These are phyloP conservation scores for Corella eumyota DNA, from an alignment of 23 tunicate species.

Conservation along the genomic window DNA sequence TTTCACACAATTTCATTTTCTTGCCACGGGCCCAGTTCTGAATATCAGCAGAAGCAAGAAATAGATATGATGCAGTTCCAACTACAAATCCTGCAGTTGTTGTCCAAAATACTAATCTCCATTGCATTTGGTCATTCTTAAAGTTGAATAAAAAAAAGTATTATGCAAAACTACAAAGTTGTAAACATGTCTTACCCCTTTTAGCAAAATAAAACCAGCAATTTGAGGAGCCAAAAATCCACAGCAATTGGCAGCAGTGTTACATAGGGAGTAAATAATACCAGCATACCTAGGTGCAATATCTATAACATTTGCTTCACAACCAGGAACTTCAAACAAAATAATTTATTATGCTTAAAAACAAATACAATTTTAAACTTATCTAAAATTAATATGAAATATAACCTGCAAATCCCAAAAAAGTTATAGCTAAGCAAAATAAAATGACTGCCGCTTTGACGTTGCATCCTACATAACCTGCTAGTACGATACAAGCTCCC, in stretches of 20 bases:
- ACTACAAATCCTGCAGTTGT: too few species aligned
- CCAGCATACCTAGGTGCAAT: constrained; percentile 11
- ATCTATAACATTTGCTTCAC: constrained; percentile 3
- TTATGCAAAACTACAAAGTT: too few species aligned
- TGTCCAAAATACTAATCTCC: too few species aligned
- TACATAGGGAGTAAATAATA: neutral
- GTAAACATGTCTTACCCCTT: neutral
- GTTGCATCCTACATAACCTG: constrained; percentile 69
- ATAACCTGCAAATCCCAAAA: constrained; percentile 39
- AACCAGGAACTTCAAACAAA: constrained; percentile 6
- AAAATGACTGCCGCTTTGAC: constrained; percentile 36
- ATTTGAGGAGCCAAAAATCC: constrained; percentile 10
- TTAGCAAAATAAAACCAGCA: constrained; percentile 1
- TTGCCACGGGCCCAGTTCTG: too few species aligned
- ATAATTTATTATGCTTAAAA: too few species aligned
- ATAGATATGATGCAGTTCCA: too few species aligned
- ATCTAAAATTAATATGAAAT: too few species aligned
- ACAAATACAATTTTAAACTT: too few species aligned
- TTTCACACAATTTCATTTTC: too few species aligned
- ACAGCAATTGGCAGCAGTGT: constrained; percentile 4
- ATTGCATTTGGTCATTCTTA: too few species aligned
- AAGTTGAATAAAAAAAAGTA: too few species aligned
- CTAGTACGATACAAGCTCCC: constrained; percentile 38
- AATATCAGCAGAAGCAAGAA: too few species aligned
- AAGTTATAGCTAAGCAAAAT: constrained; percentile 37